Evolutionary conservation across 2,888 invertebrate species (phyloP).

Genomic region (Andricus quercusramuli): DNA sequence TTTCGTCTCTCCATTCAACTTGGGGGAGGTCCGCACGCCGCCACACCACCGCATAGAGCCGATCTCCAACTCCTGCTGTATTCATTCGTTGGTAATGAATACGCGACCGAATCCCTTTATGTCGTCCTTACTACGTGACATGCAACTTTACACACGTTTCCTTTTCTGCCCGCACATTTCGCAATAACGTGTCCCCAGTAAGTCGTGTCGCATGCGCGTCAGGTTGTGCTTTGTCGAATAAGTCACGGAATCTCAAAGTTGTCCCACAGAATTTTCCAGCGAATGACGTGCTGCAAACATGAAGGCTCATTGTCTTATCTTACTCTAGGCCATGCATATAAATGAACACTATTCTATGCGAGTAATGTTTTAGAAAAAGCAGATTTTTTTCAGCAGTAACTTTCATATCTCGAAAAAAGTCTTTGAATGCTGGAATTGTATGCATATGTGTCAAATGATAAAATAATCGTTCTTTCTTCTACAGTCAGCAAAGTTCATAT

Average conservation of each 20-base stretch:
- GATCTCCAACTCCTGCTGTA: neutral
- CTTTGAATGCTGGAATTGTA: no score
- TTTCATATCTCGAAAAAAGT: no score
- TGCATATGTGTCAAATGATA: no score
- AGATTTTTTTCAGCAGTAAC: no score
- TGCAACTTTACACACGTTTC: neutral
- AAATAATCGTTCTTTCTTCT: no score
- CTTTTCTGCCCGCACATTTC: neutral
- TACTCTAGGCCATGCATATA: neutral
- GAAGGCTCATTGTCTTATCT: neutral
- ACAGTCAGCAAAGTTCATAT: no score
- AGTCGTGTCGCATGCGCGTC: neutral
- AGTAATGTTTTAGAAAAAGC: neutral
- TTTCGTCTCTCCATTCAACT: neutral
- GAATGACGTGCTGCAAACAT: neutral
- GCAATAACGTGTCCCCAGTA: neutral
- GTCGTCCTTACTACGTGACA: neutral
- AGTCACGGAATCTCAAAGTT: neutral
- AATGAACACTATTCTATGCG: neutral
- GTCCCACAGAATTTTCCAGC: neutral
- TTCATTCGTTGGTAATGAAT: conserved; percentile 3
- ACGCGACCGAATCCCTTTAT: neutral
- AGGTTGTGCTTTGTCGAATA: conserved; percentile 4
- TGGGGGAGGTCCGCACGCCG: neutral
- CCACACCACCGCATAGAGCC: neutral